A percentile compares a stretch with the other conserved stretches of the same genome.
These are phyloP conservation scores for Brachionus rotundiformis DNA, from an alignment of 1,140 invertebrate species.

Conservation along the genomic window DNA sequence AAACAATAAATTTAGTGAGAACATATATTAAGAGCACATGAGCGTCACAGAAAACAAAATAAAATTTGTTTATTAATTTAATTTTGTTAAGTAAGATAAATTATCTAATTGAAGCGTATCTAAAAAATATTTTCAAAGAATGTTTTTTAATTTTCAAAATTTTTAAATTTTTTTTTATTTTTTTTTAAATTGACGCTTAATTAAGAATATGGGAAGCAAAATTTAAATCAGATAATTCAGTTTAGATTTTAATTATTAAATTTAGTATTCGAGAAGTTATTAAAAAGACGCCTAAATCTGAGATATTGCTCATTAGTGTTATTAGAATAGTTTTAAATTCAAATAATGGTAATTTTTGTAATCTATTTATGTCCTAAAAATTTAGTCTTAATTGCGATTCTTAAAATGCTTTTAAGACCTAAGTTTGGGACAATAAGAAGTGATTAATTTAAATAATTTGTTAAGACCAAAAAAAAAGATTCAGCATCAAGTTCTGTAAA, in stretches of 20 bases:
- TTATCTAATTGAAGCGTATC: slow-evolving; percentile 26
- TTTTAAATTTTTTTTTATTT: neutral
- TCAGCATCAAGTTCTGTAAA: neutral
- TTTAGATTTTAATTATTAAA: too few species aligned
- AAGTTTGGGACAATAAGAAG: too few species aligned
- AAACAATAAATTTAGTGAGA: neutral
- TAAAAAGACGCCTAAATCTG: neutral
- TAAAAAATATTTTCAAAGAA: neutral
- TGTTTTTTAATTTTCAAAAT: neutral
- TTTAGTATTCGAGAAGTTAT: too few species aligned
- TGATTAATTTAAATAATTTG: too few species aligned
- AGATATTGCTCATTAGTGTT: neutral
- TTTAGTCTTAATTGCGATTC: neutral
- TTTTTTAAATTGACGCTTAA: too few species aligned
- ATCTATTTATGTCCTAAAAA: neutral
- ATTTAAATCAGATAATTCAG: too few species aligned
- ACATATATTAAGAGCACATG: neutral
- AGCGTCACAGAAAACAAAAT: neutral
- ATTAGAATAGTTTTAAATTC: neutral
- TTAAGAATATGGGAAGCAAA: too few species aligned
- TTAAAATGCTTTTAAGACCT: neutral
- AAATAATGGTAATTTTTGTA: neutral
- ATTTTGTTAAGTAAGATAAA: neutral
- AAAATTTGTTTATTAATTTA: neutral
- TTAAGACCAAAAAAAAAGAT: slow-evolving; percentile 11